These are phyloP conservation scores for Cyphomyrus discorhynchus DNA, from an alignment of 2,113 vertebrate species.

Conservation along the genomic window DNA sequence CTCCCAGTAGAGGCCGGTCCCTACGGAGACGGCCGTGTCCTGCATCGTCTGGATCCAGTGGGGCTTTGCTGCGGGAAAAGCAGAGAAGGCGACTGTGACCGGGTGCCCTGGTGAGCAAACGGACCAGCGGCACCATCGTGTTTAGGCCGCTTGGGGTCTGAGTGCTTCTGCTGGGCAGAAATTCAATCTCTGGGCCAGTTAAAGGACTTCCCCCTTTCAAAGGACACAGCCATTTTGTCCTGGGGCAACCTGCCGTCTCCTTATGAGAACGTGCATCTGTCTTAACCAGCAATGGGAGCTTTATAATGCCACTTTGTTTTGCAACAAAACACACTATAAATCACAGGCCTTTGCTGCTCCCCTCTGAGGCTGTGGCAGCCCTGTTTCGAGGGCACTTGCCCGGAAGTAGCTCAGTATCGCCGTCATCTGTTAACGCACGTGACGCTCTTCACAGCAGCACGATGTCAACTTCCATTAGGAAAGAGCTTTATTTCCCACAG, in stretches of 20 bases:
- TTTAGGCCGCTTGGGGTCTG: neutral
- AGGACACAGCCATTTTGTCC: neutral
- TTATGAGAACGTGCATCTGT: neutral
- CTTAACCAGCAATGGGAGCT: neutral
- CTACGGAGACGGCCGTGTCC: conserved; percentile 71
- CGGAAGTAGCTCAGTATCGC: conserved; percentile 17
- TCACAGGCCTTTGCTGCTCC: neutral
- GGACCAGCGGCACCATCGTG: neutral
- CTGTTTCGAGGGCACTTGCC: conserved; percentile 8
- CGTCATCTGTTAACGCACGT: conserved; percentile 15
- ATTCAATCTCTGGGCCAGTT: neutral
- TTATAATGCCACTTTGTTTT: conserved; percentile 18
- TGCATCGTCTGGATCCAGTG: conserved; percentile 81
- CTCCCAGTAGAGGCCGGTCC: conserved; percentile 80
- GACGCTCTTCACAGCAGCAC: neutral
- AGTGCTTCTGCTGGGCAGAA: neutral
- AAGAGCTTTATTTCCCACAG: conserved; percentile 10
- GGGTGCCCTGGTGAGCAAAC: neutral
- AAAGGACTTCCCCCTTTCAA: neutral
- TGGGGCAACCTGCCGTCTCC: neutral
- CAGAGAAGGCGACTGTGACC: conserved; percentile 17
- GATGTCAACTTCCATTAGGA: conserved; percentile 14
- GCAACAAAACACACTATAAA: conserved; percentile 13
- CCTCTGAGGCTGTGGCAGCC: neutral
- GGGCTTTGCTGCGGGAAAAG: conserved; percentile 72